Conservation (phyloP, 2,888 invertebrate species). For the Aspidiotus rigidus region DNA sequence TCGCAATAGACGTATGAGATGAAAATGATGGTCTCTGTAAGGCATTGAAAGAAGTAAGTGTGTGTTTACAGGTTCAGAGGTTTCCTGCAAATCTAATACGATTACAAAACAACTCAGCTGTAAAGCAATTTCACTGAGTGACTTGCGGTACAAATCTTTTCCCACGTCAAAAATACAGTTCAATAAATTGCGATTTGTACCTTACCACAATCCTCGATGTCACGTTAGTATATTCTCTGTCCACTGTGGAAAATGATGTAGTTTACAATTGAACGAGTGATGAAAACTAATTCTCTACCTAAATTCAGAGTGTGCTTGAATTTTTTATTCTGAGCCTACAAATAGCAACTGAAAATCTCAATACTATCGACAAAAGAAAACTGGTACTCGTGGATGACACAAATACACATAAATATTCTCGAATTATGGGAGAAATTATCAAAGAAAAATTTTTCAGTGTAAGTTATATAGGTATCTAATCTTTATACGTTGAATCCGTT, state of each 20-base stretch:
- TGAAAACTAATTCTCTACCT: neutral
- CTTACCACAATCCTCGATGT: slow-evolving; percentile 10
- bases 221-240: slow-evolving; percentile 10
- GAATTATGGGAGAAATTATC: neutral
- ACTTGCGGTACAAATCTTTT: neutral
- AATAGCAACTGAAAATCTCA: slow-evolving; percentile 7
- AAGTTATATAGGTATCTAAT: neutral
- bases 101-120: neutral
- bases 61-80: neutral
- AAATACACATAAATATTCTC: neutral
- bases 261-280: neutral
- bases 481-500: too few species aligned
- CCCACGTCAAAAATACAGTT: neutral
- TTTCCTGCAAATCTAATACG: neutral
- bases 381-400: neutral
- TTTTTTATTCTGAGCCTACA: slow-evolving; percentile 17
- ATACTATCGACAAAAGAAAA: neutral
- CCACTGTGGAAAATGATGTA: too few species aligned
- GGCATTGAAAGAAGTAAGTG: neutral
- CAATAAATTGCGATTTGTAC: slow-evolving; percentile 3
- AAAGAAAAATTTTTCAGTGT: neutral
- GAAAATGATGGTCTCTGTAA: too few species aligned
- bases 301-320: slow-evolving; percentile 5
- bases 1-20: neutral
- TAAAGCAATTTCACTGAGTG: neutral